phyloP scores from a whole-genome alignment of 1,140 invertebrate species.

The Solenopsis fugax region DNA sequence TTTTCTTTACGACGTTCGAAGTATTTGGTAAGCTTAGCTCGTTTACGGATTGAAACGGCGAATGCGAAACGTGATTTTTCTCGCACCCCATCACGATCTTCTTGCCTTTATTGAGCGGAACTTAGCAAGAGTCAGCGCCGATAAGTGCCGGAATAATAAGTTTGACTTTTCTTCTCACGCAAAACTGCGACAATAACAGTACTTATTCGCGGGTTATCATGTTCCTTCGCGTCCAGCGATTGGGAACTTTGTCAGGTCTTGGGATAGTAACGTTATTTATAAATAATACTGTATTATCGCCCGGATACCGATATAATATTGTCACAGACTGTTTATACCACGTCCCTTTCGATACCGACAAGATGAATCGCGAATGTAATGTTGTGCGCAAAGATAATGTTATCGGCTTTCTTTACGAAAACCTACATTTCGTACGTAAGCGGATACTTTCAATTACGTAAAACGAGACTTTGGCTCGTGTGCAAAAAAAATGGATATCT shows the following conservation, averaged over 20 bases:
- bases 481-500: neutral
- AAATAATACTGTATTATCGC: neutral
- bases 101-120: slow-evolving; percentile 31
- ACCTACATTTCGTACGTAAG: neutral
- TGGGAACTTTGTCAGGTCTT: slow-evolving; percentile 13
- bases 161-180: slow-evolving; percentile 17
- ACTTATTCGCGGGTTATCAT: slow-evolving; percentile 34
- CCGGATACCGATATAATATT: neutral
- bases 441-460: slow-evolving; percentile 3
- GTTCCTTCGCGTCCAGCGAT: neutral
- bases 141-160: slow-evolving; percentile 42
- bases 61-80: slow-evolving; percentile 31
- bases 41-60: neutral
- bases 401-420: slow-evolving; percentile 16
- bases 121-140: slow-evolving; percentile 11
- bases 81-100: neutral
- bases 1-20: neutral
- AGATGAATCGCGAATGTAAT: neutral
- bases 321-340: slow-evolving; percentile 12
- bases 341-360: slow-evolving; percentile 4
- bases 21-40: neutral
- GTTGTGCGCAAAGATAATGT: neutral
- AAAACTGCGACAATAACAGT: slow-evolving; percentile 34
- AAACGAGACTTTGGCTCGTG: neutral
- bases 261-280: neutral